Evolutionary conservation across 2,113 vertebrate genomes (phyloP).

Genomic region (Phaethon lepturus): DNA sequence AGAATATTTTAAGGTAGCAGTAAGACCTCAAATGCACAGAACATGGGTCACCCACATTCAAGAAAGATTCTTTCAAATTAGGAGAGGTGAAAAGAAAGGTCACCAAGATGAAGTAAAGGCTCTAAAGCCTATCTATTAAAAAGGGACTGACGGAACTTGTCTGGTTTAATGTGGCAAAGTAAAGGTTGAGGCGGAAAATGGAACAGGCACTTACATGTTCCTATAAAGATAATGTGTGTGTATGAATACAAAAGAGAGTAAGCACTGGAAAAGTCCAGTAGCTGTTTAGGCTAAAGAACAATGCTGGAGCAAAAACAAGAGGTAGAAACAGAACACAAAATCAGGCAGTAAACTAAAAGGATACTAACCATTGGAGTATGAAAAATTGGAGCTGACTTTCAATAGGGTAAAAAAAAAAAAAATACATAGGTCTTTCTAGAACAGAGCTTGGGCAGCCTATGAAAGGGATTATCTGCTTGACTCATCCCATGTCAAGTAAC

Average conservation of each 20-base stretch:
- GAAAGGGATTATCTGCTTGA: neutral
- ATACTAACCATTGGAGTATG: neutral
- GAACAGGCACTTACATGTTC: neutral
- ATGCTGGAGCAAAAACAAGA: neutral
- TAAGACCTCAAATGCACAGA: neutral
- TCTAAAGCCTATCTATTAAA: neutral
- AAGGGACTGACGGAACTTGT: neutral
- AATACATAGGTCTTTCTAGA: neutral
- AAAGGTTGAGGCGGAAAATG: neutral
- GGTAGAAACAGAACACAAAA: neutral
- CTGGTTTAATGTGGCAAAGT: neutral
- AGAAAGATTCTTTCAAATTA: neutral
- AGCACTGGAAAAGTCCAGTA: neutral
- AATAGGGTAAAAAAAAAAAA: neutral
- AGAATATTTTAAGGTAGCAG: constrained; percentile 8
- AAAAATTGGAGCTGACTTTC: neutral
- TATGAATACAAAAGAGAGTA: neutral
- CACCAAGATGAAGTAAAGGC: neutral
- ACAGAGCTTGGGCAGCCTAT: neutral
- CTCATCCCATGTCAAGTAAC: neutral
- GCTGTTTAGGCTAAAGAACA: neutral
- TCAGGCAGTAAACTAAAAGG: neutral
- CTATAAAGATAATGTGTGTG: neutral
- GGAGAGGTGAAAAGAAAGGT: neutral
- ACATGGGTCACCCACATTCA: neutral